Percentiles rank a stretch among this genome's conserved stretches.
These are phyloP conservation scores for Drosophila rellima DNA, from an alignment of 2,888 invertebrate genomes.

Conservation along the genomic window DNA sequence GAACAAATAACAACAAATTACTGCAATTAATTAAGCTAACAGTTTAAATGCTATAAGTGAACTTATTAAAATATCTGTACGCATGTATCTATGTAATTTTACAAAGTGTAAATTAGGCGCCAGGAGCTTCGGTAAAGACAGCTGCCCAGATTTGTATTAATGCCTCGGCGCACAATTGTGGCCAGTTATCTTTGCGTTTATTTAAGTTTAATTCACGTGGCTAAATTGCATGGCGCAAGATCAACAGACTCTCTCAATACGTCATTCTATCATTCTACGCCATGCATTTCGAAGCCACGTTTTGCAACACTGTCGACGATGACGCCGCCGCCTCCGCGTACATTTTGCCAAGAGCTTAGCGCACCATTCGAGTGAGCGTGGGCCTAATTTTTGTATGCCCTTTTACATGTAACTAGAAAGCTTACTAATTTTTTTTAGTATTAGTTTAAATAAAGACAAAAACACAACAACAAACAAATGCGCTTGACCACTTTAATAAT, in stretches of 20 bases:
- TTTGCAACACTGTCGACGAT: constrained; percentile 41
- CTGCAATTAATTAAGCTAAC: constrained; percentile 70
- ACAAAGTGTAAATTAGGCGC: constrained; percentile 57
- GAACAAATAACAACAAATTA: constrained; percentile 53
- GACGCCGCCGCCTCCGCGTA: constrained; percentile 37
- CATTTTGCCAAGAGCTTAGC: constrained; percentile 69
- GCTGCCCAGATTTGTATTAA: constrained; percentile 47
- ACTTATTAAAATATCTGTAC: constrained; percentile 62
- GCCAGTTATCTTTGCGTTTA: constrained; percentile 51
- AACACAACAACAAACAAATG: constrained; percentile 34
- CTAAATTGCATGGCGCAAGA: constrained; percentile 51
- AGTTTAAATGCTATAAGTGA: constrained; percentile 60
- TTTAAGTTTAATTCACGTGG: constrained; percentile 51
- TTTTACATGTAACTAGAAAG: constrained; percentile 67
- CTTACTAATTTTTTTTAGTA: constrained; percentile 75
- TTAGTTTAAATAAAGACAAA: constrained; percentile 68
- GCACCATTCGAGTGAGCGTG: constrained; percentile 45
- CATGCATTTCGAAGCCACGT: constrained; percentile 46
- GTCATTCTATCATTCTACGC: constrained; percentile 32
- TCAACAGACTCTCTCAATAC: not conserved
- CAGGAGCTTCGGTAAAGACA: constrained; percentile 49
- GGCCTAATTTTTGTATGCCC: constrained; percentile 60
- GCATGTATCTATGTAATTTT: constrained; percentile 45
- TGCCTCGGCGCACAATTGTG: constrained; percentile 20
- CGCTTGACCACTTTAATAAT: not conserved